A percentile compares a stretch with the other conserved stretches of the same genome.
phyloP scores from a whole-genome alignment of 1,140 invertebrate species.

The Laupala kohalensis region DNA sequence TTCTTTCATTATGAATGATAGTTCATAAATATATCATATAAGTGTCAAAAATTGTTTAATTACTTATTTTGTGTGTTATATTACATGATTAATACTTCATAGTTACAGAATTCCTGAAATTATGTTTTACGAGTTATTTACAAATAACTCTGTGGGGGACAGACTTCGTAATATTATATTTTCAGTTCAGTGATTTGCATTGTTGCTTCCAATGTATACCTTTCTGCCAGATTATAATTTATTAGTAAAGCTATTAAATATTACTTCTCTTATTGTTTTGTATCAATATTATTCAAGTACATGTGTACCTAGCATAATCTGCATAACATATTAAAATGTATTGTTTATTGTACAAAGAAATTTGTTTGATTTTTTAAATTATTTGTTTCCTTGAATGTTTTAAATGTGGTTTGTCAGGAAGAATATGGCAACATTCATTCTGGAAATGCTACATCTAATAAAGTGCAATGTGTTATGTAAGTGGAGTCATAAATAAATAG shows the following conservation, averaged over 20 bases:
- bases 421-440: background rate
- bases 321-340: background rate
- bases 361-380: too few species aligned
- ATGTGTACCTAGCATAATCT: background rate
- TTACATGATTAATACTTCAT: background rate
- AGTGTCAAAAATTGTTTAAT: background rate
- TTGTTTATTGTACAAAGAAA: background rate
- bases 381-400: too few species aligned
- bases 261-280: background rate
- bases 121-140: background rate
- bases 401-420: background rate
- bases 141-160: too few species aligned
- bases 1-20: background rate
- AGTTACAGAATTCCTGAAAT: background rate
- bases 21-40: background rate
- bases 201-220: too few species aligned
- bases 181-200: too few species aligned
- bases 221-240: too few species aligned
- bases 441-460: background rate
- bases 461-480: background rate
- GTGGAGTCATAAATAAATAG: background rate
- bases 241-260: background rate
- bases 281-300: background rate
- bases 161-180: too few species aligned
- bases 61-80: background rate